Base-by-base conservation (phyloP, 1,140 invertebrate genomes). In the Apolygus lucorum region DNA sequence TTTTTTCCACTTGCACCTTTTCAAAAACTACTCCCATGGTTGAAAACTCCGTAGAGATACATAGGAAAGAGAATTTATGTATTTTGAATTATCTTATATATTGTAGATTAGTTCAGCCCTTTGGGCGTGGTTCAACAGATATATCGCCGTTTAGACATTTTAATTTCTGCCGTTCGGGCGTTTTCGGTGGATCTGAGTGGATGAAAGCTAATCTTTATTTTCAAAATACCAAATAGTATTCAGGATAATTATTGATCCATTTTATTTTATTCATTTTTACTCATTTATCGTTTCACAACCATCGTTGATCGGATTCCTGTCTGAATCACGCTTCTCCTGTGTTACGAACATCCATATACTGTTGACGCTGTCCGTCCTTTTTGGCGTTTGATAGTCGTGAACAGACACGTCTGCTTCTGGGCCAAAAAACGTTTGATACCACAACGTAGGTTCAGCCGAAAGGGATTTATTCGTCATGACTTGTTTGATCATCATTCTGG, bases 381-480 rank as follows among this genome's bases (percentile, higher is more conserved):
- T 59, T 4, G 54, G 54, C 4, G 54, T 59, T 8, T 14, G 54
- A 24, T 14, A 59, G 11, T 59, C 54, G 54, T 59, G 22, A 21
- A 59, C 54, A 4, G 54, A 59, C 22, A 59, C 54, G 4, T 59
- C 54, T 8, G 54, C 22, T 24, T 59, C 54, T 21, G 22, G 22
- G 4, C 54, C 54, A 24, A 59, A 59, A 59, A 59, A 59, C 4
- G 54, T 59, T 59, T 59, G 54, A 59, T 59, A 14, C 54, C 54
- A 59, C 54, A 59, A 21, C 11, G 54, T 59, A 8, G 54, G 54
- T 21, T 59, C 54, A 4, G 22, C 54, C 22, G 54, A 59, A 11
- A 59, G 22, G 4, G 54, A 59, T 59, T 59, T 59, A 21, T 59
- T 59, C 54, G 54, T 59, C 54, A 59, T 59, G 2, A 59, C 54